Evolutionary conservation across 2,113 vertebrate species (phyloP).

Genomic region (Colinus virginianus): DNA sequence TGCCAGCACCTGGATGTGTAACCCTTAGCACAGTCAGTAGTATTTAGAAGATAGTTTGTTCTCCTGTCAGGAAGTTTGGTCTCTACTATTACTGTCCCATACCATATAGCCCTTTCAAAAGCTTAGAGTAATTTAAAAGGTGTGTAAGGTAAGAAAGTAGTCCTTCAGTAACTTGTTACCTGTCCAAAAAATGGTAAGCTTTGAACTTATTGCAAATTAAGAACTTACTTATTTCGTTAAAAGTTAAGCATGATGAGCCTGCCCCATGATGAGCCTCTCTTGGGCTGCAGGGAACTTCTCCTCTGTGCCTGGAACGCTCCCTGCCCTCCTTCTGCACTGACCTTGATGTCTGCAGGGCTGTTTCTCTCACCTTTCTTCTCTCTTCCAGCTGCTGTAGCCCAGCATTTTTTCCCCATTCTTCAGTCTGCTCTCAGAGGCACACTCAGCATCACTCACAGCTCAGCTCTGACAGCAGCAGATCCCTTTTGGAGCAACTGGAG

Average conservation of each 20-base stretch:
- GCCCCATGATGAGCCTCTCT: too few relatives aligned
- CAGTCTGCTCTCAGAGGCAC: neutral
- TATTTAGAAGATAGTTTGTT: neutral
- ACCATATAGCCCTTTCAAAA: neutral
- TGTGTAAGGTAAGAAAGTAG: neutral
- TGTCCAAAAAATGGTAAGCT: neutral
- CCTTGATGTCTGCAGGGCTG: too few relatives aligned
- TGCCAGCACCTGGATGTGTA: neutral
- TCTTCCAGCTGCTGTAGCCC: too few relatives aligned
- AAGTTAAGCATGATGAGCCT: neutral
- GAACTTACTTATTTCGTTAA: neutral
- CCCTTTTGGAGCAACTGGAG: neutral
- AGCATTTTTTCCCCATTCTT: too few relatives aligned
- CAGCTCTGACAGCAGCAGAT: neutral
- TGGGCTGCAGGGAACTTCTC: too few relatives aligned
- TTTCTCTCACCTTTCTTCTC: too few relatives aligned
- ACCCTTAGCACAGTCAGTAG: neutral
- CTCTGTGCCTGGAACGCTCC: too few relatives aligned
- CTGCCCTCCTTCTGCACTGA: too few relatives aligned
- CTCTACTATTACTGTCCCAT: neutral
- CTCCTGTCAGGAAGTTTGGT: neutral
- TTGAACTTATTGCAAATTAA: neutral
- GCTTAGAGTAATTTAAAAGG: neutral
- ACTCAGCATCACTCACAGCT: neutral
- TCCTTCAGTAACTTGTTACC: neutral